These are phyloP conservation scores for Actinernus sp. DNA, from an alignment of 92 coral and sea anemone genomes.

Conservation along the genomic window DNA sequence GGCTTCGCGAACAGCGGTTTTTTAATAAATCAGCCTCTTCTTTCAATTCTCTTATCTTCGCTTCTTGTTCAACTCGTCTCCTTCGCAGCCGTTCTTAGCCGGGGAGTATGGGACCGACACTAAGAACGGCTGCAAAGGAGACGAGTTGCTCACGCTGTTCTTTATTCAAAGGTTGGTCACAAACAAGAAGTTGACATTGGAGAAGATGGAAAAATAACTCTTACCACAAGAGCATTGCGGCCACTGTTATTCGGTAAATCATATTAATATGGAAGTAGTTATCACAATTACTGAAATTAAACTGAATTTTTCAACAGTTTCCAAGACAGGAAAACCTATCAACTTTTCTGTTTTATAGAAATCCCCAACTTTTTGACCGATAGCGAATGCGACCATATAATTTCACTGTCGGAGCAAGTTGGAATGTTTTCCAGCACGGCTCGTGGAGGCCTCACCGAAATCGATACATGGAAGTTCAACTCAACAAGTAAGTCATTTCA, in stretches of 20 bases:
- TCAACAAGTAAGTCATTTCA: constrained; percentile 56
- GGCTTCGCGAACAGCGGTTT: too few relatives aligned
- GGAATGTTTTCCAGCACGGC: constrained; percentile 83
- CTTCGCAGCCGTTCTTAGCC: too few relatives aligned
- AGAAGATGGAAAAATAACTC: constrained; percentile 55
- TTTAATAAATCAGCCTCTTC: too few relatives aligned
- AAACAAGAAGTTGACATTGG: constrained; percentile 81
- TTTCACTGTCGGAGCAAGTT: constrained; percentile 57
- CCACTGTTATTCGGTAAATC: constrained; percentile 93
- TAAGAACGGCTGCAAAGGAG: too few relatives aligned
- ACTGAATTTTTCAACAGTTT: not conserved
- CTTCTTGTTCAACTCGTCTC: not conserved
- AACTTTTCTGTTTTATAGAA: constrained; percentile 62
- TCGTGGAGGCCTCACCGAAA: constrained; percentile 88
- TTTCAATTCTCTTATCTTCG: not conserved
- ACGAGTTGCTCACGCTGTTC: too few relatives aligned
- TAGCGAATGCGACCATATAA: constrained; percentile 87
- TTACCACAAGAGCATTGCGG: constrained; percentile 86
- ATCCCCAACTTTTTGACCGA: constrained; percentile 88
- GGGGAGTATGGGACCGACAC: too few relatives aligned
- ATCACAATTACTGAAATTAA: not conserved
- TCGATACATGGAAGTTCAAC: constrained; percentile 72
- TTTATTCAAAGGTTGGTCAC: constrained; percentile 77
- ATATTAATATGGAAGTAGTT: too few relatives aligned
- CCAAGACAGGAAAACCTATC: too few relatives aligned